Conservation (phyloP, 2,113 vertebrate genomes). For the Indicator maculatus region DNA sequence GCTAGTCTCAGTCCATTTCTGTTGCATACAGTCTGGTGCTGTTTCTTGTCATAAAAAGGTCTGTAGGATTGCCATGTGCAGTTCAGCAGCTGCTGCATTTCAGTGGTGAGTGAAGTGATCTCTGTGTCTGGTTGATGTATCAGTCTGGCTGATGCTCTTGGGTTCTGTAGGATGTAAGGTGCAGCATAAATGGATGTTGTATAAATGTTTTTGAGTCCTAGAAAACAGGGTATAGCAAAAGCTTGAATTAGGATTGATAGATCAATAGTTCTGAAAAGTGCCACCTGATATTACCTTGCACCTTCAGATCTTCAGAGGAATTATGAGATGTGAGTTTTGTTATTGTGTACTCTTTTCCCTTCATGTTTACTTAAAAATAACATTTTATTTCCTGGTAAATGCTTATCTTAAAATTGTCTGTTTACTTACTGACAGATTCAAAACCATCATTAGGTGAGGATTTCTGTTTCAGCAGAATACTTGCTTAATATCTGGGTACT, state of each 20-base stretch:
- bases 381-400: not conserved
- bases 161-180: constrained; percentile 19
- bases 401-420: not conserved
- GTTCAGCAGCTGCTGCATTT: not conserved
- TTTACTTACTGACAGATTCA: not conserved
- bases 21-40: not conserved
- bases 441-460: not conserved
- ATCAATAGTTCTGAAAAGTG: not conserved
- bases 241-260: constrained; percentile 6
- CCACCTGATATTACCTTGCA: not conserved
- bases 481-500: not conserved
- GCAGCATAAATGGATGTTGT: not conserved
- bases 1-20: not conserved
- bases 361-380: not conserved
- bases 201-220: constrained; percentile 6
- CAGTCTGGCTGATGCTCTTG: not conserved
- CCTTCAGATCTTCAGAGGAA: not conserved
- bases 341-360: not conserved
- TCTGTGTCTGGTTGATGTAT: not conserved
- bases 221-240: not conserved
- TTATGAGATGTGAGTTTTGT: not conserved
- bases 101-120: not conserved
- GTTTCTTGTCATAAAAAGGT: not conserved
- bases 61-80: not conserved
- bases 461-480: not conserved